Evolutionary conservation across 2,888 invertebrate species (phyloP).

Genomic region (Ornithoptera priamus): DNA sequence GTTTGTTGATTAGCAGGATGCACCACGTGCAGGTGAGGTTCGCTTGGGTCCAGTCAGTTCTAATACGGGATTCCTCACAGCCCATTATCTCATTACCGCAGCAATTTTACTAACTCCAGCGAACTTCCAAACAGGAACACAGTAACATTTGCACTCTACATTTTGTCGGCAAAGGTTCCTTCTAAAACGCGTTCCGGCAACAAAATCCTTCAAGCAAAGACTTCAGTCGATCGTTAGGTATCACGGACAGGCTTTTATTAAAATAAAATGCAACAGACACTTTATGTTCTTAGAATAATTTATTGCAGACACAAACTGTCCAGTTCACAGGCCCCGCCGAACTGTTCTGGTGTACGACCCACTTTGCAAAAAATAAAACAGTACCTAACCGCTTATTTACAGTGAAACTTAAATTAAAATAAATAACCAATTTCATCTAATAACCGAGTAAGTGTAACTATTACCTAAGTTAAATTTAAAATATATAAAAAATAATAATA

Average conservation of each 20-base stretch:
- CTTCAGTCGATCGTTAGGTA: neutral
- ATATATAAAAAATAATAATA: constrained; percentile 30
- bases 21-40: no score
- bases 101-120: no score
- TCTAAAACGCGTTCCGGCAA: neutral
- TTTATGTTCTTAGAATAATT: constrained; percentile 65
- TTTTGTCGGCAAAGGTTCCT: no score
- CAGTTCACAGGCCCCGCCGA: constrained; percentile 73
- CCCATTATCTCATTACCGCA: no score
- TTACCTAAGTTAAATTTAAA: constrained; percentile 37
- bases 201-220: neutral
- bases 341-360: constrained; percentile 66
- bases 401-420: constrained; percentile 55
- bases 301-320: constrained; percentile 77
- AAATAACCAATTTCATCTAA: constrained; percentile 73
- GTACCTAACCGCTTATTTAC: constrained; percentile 63
- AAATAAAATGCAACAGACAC: constrained; percentile 42
- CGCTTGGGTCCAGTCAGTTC: no score
- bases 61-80: no score
- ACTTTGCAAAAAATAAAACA: constrained; percentile 53
- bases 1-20: no score
- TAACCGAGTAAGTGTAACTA: constrained; percentile 53
- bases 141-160: no score
- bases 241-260: neutral
- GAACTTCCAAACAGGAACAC: no score